Percentiles rank a stretch among this genome's conserved stretches.
These are phyloP conservation scores for Urocitellus parryii DNA, from an alignment of 2,113 vertebrate genomes.

Conservation along the genomic window DNA sequence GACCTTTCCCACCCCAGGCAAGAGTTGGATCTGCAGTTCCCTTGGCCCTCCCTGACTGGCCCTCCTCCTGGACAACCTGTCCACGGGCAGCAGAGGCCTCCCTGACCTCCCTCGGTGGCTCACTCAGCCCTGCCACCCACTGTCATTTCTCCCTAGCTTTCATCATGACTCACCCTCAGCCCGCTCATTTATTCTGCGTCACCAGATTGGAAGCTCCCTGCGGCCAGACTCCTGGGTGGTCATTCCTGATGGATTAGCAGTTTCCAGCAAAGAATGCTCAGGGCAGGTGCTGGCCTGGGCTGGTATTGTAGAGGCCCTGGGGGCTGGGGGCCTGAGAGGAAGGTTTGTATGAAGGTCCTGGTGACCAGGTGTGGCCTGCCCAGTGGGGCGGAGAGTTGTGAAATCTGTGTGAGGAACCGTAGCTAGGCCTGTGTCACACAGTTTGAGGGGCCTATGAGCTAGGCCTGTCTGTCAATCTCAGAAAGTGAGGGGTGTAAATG, in stretches of 20 bases:
- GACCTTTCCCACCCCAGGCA: background rate
- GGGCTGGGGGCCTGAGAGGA: background rate
- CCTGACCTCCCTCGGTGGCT: too few species aligned
- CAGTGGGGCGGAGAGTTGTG: background rate
- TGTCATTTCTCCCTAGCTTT: background rate
- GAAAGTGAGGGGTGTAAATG: background rate
- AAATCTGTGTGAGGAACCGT: background rate
- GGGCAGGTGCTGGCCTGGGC: background rate
- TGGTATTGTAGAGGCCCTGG: fast-evolving
- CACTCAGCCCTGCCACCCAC: background rate
- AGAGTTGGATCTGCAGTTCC: background rate
- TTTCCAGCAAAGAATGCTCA: background rate
- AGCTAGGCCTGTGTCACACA: background rate
- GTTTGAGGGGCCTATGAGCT: background rate
- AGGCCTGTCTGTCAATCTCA: background rate
- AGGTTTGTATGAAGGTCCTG: background rate
- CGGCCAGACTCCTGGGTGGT: background rate
- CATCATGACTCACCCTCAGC: background rate
- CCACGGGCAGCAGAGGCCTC: too few species aligned
- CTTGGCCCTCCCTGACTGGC: background rate
- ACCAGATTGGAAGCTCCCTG: background rate
- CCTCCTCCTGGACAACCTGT: fast-evolving
- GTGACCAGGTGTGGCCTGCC: background rate
- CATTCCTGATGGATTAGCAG: background rate
- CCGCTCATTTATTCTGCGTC: background rate